Conservation (phyloP, 2,113 vertebrate genomes). For the Furnarius figulus region DNA sequence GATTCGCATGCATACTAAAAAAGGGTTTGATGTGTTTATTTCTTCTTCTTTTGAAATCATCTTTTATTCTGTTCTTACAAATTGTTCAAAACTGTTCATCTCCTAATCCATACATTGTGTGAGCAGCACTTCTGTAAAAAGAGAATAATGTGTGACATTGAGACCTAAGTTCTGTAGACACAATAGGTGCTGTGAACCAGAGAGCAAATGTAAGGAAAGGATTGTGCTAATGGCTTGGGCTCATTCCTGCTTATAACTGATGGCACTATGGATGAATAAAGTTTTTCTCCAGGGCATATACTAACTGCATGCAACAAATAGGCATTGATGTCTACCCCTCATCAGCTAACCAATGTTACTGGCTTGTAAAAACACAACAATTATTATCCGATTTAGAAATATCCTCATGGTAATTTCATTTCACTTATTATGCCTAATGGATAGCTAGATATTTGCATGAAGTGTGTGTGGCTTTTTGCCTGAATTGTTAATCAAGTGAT, state of each 20-base stretch:
- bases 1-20: neutral
- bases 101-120: neutral
- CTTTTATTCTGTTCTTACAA: neutral
- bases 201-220: neutral
- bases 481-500: constrained; percentile 62
- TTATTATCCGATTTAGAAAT: constrained; percentile 63
- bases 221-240: neutral
- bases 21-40: neutral
- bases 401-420: constrained; percentile 67
- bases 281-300: constrained; percentile 28
- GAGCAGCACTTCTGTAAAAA: neutral
- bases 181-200: neutral
- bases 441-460: constrained; percentile 66
- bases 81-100: neutral
- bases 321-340: neutral
- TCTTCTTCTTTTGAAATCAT: neutral
- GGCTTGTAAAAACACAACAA: constrained; percentile 60
- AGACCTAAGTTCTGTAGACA: neutral
- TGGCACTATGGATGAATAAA: neutral
- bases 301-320: constrained; percentile 28
- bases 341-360: constrained; percentile 22
- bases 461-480: constrained; percentile 66
- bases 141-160: neutral
- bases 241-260: neutral
- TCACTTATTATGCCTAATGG: constrained; percentile 57